Evolutionary conservation across 2,797 vertebrate species (phyloP), one percentile per base, ranked within the genome.

Genomic region (Cyclura pinguis): DNA sequence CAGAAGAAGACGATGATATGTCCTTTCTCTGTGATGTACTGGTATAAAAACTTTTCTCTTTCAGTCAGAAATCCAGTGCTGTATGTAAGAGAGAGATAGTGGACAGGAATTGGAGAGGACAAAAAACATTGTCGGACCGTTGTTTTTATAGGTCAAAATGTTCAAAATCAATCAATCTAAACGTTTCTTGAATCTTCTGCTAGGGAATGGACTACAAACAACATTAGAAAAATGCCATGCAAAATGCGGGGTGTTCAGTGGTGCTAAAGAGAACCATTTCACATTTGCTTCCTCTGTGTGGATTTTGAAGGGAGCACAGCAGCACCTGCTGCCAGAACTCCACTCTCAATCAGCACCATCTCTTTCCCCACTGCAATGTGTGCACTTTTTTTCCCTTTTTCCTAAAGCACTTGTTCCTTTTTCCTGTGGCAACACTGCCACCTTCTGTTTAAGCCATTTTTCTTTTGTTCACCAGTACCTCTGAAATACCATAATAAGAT

Each of bases 181-280:
- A 97, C 92, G 84, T 35, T 92, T 95, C 3, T 96, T 94, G 93
- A 64, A 42, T 97, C 38, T 97, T 97, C 97, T 97, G 96, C 93
- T 95, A 97, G 95, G 82, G 82, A 93, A 93, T 67, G 85, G 91
- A 47, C 84, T 42, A 42, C 42, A 42, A 91, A 69, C 95, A 77
- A 32, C 1, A 29, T 91, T 94, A 69, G 95, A 93, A 95, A 97
- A 97, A 95, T 20, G 92, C 67, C 94, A 77, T 47, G 35, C 10
- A 89, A 92, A 95, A 96, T 20, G 38, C 9, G 47, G 38, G 6
- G 27, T 78, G 24, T 78, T 78, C 76, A 14, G 22, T 47, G 76
- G 22, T 27, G 24, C 24, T 47, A 47, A 50, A 50, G 22, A 78
- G 38, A 78, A 29, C 27, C 86, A 72, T 91, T 95, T 88, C 93